Evolutionary conservation across 2,113 vertebrate species (phyloP), one percentile per base, ranked within the genome.

Genomic region (Pongo abelii): DNA sequence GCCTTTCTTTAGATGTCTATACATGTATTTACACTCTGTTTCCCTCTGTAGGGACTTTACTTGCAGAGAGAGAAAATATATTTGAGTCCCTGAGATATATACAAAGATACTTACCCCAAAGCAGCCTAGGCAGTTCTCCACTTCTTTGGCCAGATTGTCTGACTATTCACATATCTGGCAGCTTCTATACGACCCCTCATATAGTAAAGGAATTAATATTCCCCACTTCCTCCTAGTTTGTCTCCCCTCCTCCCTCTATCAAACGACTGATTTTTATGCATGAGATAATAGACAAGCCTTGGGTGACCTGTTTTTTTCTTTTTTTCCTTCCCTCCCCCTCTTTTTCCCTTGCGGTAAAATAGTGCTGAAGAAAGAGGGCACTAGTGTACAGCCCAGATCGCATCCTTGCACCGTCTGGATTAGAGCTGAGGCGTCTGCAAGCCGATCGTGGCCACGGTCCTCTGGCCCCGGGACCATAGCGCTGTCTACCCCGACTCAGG

Each of bases 361-460:
- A 98, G 98, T 98, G 98, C 98, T 98, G 99, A 99, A 99, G 99
- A 99, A 99, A 99, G 99, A 99, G 99, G 99, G 99, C 99, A 99
- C 99, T 99, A 98, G 99, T 98, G 98, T 98, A 99, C 99, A 98
- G 98, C 98, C 98, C 98, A 98, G 98, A 97, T 98, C 93, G 86
- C 96, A 94, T 93, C 92, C 91, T 96, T 35, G 97, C 98, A 96
- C 98, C 67, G 93, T 98, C 97, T 98, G 97, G 97, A 91, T 98
- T 98, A 97, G 98, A 98, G 97, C 98, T 94, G 97, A 98, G 98
- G 98, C 97, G 98, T 98, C 95, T 98, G 98, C 95, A 97, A 98
- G 67, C 97, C 97, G 96, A 98, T 98, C 77, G 97, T 98, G 98
- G 94, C 97, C 75, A 95, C 98, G 98, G 96, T 98, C 93, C 98